These are phyloP conservation scores for Sinonovacula constricta DNA, from an alignment of 1,140 invertebrate species.

Conservation along the genomic window DNA sequence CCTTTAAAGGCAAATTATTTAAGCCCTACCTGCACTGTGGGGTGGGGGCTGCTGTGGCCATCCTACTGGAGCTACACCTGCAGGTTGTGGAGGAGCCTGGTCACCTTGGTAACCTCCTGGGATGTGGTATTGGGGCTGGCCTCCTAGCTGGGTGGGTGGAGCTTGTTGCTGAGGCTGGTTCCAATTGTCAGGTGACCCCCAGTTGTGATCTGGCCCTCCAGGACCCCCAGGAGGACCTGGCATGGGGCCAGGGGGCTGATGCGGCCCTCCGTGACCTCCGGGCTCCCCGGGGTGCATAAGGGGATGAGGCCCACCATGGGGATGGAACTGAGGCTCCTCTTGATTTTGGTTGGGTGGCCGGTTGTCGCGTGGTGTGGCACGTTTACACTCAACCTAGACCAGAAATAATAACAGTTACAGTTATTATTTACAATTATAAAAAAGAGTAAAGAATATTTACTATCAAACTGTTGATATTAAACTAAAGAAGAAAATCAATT, in stretches of 20 bases:
- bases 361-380: constrained; percentile 33
- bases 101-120: constrained; percentile 21
- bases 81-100: not conserved
- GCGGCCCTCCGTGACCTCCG: not conserved
- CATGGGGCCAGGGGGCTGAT: constrained; percentile 4
- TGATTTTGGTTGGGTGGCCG: not conserved
- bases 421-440: not conserved
- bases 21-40: constrained; percentile 25
- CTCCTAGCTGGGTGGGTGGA: constrained; percentile 6
- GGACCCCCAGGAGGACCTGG: not conserved
- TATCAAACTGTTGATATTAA: too few species aligned
- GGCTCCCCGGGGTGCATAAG: constrained; percentile 19
- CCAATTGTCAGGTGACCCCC: constrained; percentile 32
- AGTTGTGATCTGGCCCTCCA: constrained; percentile 32
- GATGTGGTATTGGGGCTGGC: constrained; percentile 17
- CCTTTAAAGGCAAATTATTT: too few species aligned
- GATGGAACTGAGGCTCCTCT: not conserved
- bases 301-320: constrained; percentile 12
- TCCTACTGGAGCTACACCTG: constrained; percentile 11
- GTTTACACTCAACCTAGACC: constrained; percentile 47
- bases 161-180: constrained; percentile 21
- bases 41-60: constrained; percentile 34
- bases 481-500: too few species aligned
- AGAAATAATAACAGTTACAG: too few species aligned
- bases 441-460: too few species aligned